Conservation (phyloP, 2,113 vertebrate species). For the Stegostoma tigrinum region DNA sequence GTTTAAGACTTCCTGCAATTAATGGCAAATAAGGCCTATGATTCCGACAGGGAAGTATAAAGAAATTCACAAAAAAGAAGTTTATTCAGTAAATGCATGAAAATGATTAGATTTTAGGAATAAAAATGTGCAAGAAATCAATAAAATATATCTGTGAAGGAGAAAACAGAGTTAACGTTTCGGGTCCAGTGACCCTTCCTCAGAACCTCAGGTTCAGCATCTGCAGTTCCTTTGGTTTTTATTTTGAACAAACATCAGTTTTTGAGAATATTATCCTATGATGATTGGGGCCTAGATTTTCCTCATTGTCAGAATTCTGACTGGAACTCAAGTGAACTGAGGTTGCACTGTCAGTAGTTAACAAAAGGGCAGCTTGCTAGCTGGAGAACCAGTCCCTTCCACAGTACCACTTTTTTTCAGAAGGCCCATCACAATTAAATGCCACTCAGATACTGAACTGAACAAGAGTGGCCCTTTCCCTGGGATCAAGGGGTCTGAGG, state of each 20-base stretch:
- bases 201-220: no score
- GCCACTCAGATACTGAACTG: no score
- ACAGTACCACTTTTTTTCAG: no score
- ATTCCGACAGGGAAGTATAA: not conserved
- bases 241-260: not conserved
- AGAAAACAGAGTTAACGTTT: no score
- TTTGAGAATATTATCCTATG: not conserved
- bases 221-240: no score
- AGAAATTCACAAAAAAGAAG: not conserved
- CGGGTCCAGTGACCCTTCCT: no score
- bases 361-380: no score
- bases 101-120: not conserved
- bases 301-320: not conserved
- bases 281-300: not conserved
- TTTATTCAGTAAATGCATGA: not conserved
- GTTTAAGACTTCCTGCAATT: not conserved
- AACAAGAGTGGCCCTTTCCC: no score
- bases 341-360: not conserved
- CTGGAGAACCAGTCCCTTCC: no score
- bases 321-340: not conserved
- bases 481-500: no score
- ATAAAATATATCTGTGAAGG: not conserved
- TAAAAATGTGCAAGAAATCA: not conserved
- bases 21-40: not conserved
- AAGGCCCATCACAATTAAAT: no score